These are phyloP conservation scores for Lasioglossum lativentre DNA, from an alignment of 2,888 invertebrate species.

Conservation along the genomic window DNA sequence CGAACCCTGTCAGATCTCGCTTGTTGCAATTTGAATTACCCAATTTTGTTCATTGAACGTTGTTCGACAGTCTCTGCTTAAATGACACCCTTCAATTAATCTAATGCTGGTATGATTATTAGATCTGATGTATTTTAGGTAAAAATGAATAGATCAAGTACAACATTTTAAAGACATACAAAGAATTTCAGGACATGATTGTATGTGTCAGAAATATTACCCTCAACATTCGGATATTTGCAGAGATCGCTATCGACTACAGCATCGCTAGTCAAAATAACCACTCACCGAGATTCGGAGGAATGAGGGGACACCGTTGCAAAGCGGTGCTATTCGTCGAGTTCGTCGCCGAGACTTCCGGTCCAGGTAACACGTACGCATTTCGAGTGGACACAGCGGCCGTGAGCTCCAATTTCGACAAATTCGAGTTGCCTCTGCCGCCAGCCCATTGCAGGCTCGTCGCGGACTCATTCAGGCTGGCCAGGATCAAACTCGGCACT, in stretches of 20 bases:
- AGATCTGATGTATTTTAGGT: no score
- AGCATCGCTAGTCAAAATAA: no score
- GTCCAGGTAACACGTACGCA: constrained; percentile 53
- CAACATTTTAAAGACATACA: no score
- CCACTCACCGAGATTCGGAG: constrained; percentile 88
- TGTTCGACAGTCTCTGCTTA: background rate
- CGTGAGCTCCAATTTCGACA: constrained; percentile 68
- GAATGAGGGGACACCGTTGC: constrained; percentile 87
- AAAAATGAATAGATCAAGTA: no score
- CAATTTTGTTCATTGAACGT: background rate
- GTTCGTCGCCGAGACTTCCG: constrained; percentile 67
- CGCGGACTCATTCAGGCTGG: constrained; percentile 68
- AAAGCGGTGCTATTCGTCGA: constrained; percentile 76
- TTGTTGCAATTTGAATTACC: background rate
- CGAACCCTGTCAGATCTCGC: background rate
- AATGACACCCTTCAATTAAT: background rate
- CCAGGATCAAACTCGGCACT: constrained; percentile 62
- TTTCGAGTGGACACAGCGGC: constrained; percentile 61
- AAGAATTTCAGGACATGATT: no score
- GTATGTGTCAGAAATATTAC: no score
- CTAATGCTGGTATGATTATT: background rate
- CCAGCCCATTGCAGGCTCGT: constrained; percentile 66
- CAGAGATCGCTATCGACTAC: no score
- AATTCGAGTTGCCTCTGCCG: constrained; percentile 65
- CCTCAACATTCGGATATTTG: no score